Evolutionary conservation across 2,888 invertebrate genomes (phyloP).

Genomic region (Tachina grossa): DNA sequence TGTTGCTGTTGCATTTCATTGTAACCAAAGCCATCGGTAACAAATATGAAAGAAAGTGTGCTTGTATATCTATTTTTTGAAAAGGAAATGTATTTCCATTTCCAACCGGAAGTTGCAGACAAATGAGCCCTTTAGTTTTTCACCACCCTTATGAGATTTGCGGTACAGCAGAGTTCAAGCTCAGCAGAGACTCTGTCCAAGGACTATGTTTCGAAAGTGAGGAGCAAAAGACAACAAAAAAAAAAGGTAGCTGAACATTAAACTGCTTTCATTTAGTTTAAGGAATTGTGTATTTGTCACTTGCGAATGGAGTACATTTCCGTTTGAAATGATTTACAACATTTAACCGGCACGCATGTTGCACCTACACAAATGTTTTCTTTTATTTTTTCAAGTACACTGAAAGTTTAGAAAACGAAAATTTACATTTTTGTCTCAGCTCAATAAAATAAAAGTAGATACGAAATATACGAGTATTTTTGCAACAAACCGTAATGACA

Average conservation of each 20-base stretch:
- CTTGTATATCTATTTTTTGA: constrained; percentile 39
- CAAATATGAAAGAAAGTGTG: constrained; percentile 51
- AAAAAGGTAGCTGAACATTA: neutral
- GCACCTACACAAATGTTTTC: constrained; percentile 47
- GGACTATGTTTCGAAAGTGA: constrained; percentile 54
- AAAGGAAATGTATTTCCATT: constrained; percentile 82
- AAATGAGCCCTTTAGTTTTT: constrained; percentile 82
- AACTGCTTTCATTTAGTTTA: constrained; percentile 57
- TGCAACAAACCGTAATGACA: no score
- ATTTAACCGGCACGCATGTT: constrained; percentile 36
- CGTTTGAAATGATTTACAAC: constrained; percentile 60
- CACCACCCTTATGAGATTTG: constrained; percentile 39
- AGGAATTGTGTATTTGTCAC: constrained; percentile 56
- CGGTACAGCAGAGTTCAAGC: neutral
- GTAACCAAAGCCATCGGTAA: constrained; percentile 4
- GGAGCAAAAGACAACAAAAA: neutral
- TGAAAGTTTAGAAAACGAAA: neutral
- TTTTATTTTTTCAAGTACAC: constrained; percentile 2
- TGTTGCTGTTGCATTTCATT: constrained; percentile 44
- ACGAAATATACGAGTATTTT: no score
- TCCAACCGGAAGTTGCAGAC: constrained; percentile 79
- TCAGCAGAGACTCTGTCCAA: constrained; percentile 27
- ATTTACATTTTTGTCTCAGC: neutral
- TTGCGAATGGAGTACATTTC: constrained; percentile 51
- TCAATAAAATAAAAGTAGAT: no score